Evolutionary conservation across 2,888 invertebrate genomes (phyloP), one percentile per base, ranked within the genome.

Genomic region (Idaea biselata): DNA sequence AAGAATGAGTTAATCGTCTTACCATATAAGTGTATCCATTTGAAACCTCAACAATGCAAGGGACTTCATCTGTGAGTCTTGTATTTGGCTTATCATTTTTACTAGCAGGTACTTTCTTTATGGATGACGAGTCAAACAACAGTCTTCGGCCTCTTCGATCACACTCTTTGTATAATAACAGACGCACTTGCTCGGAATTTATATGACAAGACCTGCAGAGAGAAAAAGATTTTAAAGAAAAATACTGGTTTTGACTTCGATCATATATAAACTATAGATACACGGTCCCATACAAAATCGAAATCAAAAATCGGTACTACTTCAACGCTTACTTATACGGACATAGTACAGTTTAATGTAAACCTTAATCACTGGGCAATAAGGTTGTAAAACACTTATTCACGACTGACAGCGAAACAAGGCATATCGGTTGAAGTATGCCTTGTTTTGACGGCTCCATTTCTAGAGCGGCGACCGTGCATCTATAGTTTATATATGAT

Each of bases 121-220:
- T 90, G 16, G 95, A 94, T 70, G 94, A 93, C 0, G 97, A 97
- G 86, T 98, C 98, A 83, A 97, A 98, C 61, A 98, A 92, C 54
- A 98, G 90, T 75, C 95, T 95, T 66, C 97, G 93, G 31, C 97
- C 97, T 67, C 95, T 93, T 87, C 95, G 95, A 81, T 97, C 97
- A 84, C 97, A 97, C 92, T 98, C 98, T 81, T 95, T 95, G 88
- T 96, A 97, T 70, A 98, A 93, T 79, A 98, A 93, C 76, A 98
- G 93, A 73, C 97, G 94, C 66, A 98, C 95, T 93, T 96, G 96
- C 82, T 95, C 94, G 71, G 93, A 93, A 77, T 94, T 94, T 89
- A 96, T 95, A 75, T 94, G 94, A 84, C 94, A 93, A 72, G 93
- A 87, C 79, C 93, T 93, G 78, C 18, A 53, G 63, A 72, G 67